Evolutionary conservation across 1,140 invertebrate genomes (phyloP).

Genomic region (Lutraria rhynchaena): DNA sequence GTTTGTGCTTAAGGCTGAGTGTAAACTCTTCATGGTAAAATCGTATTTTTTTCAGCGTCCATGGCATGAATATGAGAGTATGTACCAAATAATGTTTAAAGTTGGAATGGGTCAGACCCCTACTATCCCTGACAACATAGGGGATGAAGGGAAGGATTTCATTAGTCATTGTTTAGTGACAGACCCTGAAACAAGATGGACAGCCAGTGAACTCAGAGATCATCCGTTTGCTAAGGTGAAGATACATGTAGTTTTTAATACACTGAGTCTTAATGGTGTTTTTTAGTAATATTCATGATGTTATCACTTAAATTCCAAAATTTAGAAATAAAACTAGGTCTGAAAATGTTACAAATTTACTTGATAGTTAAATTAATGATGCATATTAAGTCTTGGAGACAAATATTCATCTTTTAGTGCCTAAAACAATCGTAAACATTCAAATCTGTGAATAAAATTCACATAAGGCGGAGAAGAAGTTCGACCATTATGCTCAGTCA

Average conservation of each 20-base stretch:
- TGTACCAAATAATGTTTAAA: constrained; percentile 81
- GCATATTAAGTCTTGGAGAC: too few relatives aligned
- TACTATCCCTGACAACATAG: constrained; percentile 94
- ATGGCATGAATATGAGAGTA: constrained; percentile 80
- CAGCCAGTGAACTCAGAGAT: constrained; percentile 92
- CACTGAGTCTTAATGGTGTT: too few relatives aligned
- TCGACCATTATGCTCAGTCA: neutral
- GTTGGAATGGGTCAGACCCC: constrained; percentile 86
- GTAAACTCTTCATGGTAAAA: neutral
- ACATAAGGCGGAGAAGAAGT: neutral
- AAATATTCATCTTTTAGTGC: too few relatives aligned
- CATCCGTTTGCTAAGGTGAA: constrained; percentile 91
- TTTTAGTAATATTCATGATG: too few relatives aligned
- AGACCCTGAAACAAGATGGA: constrained; percentile 92
- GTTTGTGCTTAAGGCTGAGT: neutral
- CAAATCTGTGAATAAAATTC: neutral
- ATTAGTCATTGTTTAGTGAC: constrained; percentile 91
- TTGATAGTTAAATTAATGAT: too few relatives aligned
- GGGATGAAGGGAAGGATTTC: constrained; percentile 88
- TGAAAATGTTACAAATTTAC: too few relatives aligned
- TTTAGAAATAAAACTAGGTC: too few relatives aligned
- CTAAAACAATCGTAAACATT: neutral
- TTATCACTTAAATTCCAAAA: too few relatives aligned
- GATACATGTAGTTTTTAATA: too few relatives aligned
- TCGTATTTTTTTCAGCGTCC: constrained; percentile 86